A percentile compares a stretch with the other conserved stretches of the same genome.
These are phyloP conservation scores for Hypsopygia costalis DNA, from an alignment of 2,888 invertebrate genomes.

Conservation along the genomic window DNA sequence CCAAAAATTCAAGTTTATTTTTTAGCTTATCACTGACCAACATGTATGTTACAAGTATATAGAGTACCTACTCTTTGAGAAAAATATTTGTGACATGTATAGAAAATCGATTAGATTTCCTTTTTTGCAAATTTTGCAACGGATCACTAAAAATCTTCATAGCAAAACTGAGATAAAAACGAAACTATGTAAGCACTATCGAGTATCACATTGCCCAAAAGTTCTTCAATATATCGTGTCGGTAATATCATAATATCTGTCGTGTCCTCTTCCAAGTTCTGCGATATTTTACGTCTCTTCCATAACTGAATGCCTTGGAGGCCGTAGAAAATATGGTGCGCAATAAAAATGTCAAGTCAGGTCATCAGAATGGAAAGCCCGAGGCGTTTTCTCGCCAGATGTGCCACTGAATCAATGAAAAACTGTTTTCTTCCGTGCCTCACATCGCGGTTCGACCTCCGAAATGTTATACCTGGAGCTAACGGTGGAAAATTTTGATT, in stretches of 20 bases:
- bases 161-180: not conserved
- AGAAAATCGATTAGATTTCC: too few species aligned
- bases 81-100: too few species aligned
- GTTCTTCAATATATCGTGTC: constrained; percentile 55
- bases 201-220: constrained; percentile 26
- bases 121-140: too few species aligned
- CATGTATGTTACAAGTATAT: too few species aligned
- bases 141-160: too few species aligned
- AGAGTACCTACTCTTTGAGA: too few species aligned
- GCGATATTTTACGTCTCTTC: constrained; percentile 68
- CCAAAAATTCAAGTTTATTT: too few species aligned
- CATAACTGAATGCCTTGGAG: constrained; percentile 69
- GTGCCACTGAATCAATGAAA: constrained; percentile 78
- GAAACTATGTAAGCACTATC: not conserved
- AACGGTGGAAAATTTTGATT: constrained; percentile 13
- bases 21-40: too few species aligned
- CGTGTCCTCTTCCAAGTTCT: constrained; percentile 60
- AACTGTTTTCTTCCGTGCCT: constrained; percentile 75
- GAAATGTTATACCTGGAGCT: constrained; percentile 17
- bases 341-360: constrained; percentile 81
- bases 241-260: constrained; percentile 67
- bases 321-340: constrained; percentile 71
- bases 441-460: constrained; percentile 40
- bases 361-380: constrained; percentile 78
- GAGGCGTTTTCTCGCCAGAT: constrained; percentile 77